A percentile compares a stretch with the other conserved stretches of the same genome.
Evolutionary conservation across 2,797 vertebrate species (phyloP).

Genomic region (Mastacembelus armatus): DNA sequence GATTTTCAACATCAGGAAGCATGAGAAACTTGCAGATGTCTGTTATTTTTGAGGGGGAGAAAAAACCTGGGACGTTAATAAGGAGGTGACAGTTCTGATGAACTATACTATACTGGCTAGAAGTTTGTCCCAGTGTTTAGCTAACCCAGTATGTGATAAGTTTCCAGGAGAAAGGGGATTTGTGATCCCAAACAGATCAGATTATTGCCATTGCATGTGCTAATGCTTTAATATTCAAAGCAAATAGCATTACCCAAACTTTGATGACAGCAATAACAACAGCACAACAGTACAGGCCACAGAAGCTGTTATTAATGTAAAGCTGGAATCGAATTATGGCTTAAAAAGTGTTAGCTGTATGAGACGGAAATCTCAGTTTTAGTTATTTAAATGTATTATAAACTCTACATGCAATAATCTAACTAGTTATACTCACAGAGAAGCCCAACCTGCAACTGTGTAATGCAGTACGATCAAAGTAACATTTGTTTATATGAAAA

Average conservation of each 20-base stretch:
- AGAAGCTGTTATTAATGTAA: too few relatives aligned
- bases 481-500: too few relatives aligned
- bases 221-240: slow-evolving; percentile 7
- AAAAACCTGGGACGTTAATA: not conserved
- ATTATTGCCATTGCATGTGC: not conserved
- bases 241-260: slow-evolving; percentile 13
- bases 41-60: not conserved
- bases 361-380: too few relatives aligned
- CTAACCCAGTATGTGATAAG: not conserved
- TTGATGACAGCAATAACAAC: not conserved
- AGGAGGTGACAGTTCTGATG: not conserved
- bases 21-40: not conserved
- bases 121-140: not conserved
- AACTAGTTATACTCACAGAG: too few relatives aligned
- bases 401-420: too few relatives aligned
- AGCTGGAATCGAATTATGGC: too few relatives aligned
- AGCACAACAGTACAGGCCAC: too few relatives aligned
- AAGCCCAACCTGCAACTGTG: too few relatives aligned
- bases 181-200: not conserved
- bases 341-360: too few relatives aligned
- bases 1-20: slow-evolving; percentile 2
- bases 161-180: not conserved
- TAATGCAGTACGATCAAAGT: too few relatives aligned
- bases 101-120: not conserved
- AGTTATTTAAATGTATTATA: too few relatives aligned